Base-by-base conservation (phyloP, 2,888 invertebrate species). In the Heliconius charithonia region DNA sequence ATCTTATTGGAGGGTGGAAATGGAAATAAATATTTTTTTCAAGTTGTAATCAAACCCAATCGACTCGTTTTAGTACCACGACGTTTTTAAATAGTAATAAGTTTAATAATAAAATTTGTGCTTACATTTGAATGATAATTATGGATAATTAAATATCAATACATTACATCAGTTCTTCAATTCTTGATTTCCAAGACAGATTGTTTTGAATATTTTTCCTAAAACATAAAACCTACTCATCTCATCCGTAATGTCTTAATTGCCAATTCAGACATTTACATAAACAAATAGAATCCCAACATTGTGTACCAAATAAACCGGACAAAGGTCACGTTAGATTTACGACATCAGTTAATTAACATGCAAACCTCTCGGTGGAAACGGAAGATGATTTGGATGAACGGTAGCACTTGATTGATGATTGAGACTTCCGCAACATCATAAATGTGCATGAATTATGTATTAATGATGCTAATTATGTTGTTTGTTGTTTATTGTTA, bases 301-400 rank as follows among this genome's bases (percentile, higher is more conserved):
- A 27, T 27, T 32, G 27, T 32, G 66, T 22, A 66, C 79, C 75
- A 77, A 78, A 75, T 76, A 79, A 81, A 79, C 81, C 81, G 82
- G 25, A 81, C 82, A 85, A 83, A 83, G 83, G 82, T 83, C 84
- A 83, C 84, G 82, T 82, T 79, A 86, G 88, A 88, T 88, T 89
- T 88, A 89, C 88, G 87, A 83, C 84, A 80, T 78, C 85, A 85
- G 88, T 88, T 89, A 89, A 91, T 91, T 91, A 91, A 85, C 87
- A 88, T 88, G 86, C 86, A 85, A 87, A 86, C 87, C 85, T 84
- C 86, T 87, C 85, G 86, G 85, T 86, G 86, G 82, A 79, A 84
- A 84, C 87, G 86, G 87, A 87, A 86, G 89, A 87, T 85, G 87
- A 86, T 88, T 85, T 84, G 85, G 85, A 83, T 82, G 81, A 82